Conservation (phyloP, 2,113 vertebrate genomes). For the Kryptolebias marmoratus region DNA sequence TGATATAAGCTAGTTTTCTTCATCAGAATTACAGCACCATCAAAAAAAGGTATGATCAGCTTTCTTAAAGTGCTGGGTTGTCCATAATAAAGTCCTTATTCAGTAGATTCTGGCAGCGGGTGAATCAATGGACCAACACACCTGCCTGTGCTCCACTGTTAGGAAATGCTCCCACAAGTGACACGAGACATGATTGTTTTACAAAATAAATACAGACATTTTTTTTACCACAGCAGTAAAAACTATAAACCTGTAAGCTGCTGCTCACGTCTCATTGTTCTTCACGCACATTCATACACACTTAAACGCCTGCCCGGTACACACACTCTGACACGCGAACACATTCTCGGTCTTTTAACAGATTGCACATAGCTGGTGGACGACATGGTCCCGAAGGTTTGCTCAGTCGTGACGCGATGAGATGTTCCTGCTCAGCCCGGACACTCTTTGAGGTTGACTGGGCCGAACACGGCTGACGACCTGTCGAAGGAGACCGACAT, state of each 20-base stretch:
- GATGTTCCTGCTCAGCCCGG: conserved; percentile 74
- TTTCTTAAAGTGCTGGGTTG: conserved; percentile 67
- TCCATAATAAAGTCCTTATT: conserved; percentile 34
- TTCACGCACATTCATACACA: conserved; percentile 1
- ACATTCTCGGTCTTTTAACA: conserved; percentile 72
- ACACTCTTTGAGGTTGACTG: conserved; percentile 87
- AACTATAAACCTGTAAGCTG: conserved; percentile 31
- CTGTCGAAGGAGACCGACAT: conserved; percentile 77
- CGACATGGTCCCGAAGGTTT: conserved; percentile 67
- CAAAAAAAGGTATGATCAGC: conserved; percentile 37
- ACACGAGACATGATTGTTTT: conserved; percentile 33
- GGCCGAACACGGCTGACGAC: conserved; percentile 79
- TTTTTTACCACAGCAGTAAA: conserved; percentile 43
- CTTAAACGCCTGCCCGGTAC: background rate
- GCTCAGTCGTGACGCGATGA: conserved; percentile 7
- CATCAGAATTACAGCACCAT: conserved; percentile 55
- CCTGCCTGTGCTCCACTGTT: conserved; percentile 28
- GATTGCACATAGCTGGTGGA: conserved; percentile 70
- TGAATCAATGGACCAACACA: conserved; percentile 37
- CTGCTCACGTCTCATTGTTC: conserved; percentile 33
- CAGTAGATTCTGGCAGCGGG: conserved; percentile 48
- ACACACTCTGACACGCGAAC: conserved; percentile 43
- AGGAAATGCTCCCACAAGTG: conserved; percentile 41
- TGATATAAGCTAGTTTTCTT: conserved; percentile 26
- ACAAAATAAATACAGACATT: conserved; percentile 78